phyloP scores from a whole-genome alignment of 2,797 vertebrate species.

The Manis pentadactyla region DNA sequence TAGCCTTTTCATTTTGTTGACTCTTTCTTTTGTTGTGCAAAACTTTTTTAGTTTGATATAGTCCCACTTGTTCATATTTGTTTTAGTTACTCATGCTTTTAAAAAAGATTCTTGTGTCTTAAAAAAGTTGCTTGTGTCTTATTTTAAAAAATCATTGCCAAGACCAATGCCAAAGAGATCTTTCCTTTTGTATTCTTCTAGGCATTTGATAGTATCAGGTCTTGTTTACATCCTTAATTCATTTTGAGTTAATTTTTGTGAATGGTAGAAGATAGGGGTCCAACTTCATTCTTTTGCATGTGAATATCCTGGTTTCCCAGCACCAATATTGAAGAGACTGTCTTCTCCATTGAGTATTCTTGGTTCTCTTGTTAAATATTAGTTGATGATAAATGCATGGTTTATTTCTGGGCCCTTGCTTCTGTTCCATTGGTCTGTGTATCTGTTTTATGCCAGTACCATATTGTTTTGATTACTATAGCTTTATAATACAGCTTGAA shows the following conservation, averaged over 20 bases:
- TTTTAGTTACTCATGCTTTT: neutral
- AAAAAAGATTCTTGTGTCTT: too few relatives aligned
- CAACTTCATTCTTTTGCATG: neutral
- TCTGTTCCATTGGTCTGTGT: neutral
- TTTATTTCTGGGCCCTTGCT: neutral
- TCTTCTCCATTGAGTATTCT: neutral
- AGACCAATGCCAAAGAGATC: neutral
- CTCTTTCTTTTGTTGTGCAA: neutral
- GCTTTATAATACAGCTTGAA: neutral
- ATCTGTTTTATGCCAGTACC: neutral
- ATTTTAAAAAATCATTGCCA: neutral
- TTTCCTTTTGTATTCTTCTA: neutral
- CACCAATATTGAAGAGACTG: neutral
- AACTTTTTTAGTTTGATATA: neutral
- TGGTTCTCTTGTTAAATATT: neutral
- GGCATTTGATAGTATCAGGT: neutral
- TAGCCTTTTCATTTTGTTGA: neutral
- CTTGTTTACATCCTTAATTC: neutral
- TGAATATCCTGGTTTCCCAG: neutral
- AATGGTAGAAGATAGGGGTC: neutral
- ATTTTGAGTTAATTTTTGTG: neutral
- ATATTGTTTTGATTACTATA: neutral
- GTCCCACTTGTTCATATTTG: neutral
- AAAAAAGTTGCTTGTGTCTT: too few relatives aligned
- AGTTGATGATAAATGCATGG: neutral